Evolutionary conservation across 2,888 invertebrate species (phyloP), one percentile per base, ranked within the genome.

Genomic region (Timema cristinae): DNA sequence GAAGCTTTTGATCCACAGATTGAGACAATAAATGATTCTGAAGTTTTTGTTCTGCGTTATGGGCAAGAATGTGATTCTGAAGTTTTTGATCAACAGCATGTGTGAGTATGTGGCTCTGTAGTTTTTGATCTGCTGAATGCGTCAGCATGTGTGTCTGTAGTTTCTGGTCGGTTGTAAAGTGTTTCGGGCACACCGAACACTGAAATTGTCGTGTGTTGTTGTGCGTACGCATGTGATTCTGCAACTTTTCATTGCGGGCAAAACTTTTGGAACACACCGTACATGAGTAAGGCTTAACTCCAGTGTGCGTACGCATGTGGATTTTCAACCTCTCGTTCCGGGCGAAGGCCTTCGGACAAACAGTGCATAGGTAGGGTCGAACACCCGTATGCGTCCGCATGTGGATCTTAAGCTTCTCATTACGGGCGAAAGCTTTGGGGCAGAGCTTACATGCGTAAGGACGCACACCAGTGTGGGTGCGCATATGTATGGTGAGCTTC

Each of bases 201-300:
- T 63, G 63, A 48, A 47, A 32, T 11, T 32, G 6, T 32, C 16
- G 63, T 47, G 16, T 8, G 16, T 15, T 8, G 16, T 6, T 63
- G 16, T 63, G 63, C 11, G 16, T 63, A 63, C 63, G 63, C 63
- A 63, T 63, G 16, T 63, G 63, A 32, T 63, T 63, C 63, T 63
- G 63, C 16, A 63, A 48, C 13, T 63, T 63, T 48, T 63, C 63
- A 13, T 63, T 63, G 63, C 63, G 32, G 7, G 32, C 32, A 32
- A 63, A 63, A 32, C 63, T 16, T 48, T 63, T 63, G 16, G 63
- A 63, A 63, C 63, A 63, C 7, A 63, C 48, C 47, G 63, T 63
- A 32, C 63, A 63, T 9, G 63, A 15, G 63, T 63, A 63, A 11
- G 63, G 63, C 32, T 48, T 32, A 63, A 47, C 63, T 11, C 63